Evolutionary conservation across 2,797 vertebrate genomes (phyloP).

Genomic region (Amblyopsis hoosieri): DNA sequence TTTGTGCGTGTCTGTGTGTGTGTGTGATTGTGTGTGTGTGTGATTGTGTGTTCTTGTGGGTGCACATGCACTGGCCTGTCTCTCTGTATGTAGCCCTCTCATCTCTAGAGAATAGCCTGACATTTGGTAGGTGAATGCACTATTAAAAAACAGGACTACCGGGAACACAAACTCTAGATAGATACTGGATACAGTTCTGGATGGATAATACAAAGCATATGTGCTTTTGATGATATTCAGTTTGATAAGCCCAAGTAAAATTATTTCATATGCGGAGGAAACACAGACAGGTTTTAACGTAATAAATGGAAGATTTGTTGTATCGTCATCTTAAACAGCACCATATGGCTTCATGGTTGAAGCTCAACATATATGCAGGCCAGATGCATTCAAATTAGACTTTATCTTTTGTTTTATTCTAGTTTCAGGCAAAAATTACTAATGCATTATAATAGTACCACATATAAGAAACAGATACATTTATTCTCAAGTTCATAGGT

Average conservation of each 20-base stretch:
- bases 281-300: slow-evolving; percentile 32
- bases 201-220: slow-evolving; percentile 59
- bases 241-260: slow-evolving; percentile 63
- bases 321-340: slow-evolving; percentile 36
- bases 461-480: no score
- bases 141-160: slow-evolving; percentile 64
- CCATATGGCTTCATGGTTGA: slow-evolving; percentile 45
- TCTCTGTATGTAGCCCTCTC: slow-evolving; percentile 54
- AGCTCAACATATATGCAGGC: slow-evolving; percentile 10
- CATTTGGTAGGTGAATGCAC: slow-evolving; percentile 63
- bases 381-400: slow-evolving; percentile 17
- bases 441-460: slow-evolving; percentile 17
- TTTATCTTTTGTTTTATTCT: slow-evolving; percentile 18
- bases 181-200: slow-evolving; percentile 53
- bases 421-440: slow-evolving; percentile 42
- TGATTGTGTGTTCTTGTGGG: slow-evolving; percentile 35
- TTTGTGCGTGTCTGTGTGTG: slow-evolving; percentile 6
- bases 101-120: slow-evolving; percentile 61
- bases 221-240: slow-evolving; percentile 57
- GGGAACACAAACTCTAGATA: slow-evolving; percentile 65
- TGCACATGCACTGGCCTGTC: slow-evolving; percentile 38
- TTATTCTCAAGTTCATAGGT: no score
- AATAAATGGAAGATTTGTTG: slow-evolving; percentile 29
- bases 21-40: not conserved
- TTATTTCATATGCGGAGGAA: slow-evolving; percentile 53